Conservation (phyloP, 2,113 vertebrate genomes). For the Burhinus bistriatus region DNA sequence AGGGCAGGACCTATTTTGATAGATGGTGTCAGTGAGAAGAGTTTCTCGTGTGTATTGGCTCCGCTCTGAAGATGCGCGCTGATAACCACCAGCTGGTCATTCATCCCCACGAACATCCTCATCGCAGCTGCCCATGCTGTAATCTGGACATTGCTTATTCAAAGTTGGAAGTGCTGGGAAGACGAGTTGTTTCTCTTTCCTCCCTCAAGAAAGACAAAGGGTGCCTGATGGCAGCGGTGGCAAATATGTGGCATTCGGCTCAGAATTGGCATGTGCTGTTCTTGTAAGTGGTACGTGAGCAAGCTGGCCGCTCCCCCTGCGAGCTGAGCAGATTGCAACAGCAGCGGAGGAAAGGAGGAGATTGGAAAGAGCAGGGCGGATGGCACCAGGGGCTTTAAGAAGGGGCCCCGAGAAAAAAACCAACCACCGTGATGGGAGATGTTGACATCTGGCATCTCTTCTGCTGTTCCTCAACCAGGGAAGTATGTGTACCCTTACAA, state of each 20-base stretch:
- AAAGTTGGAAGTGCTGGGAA: not conserved
- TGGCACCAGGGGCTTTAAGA: not conserved
- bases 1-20: not conserved
- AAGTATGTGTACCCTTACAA: not conserved
- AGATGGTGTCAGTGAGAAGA: not conserved
- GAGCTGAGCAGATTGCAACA: not conserved
- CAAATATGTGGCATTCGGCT: not conserved
- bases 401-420: not conserved
- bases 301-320: not conserved
- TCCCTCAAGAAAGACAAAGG: not conserved
- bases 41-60: accelerated
- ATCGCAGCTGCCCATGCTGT: not conserved
- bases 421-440: not conserved
- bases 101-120: not conserved
- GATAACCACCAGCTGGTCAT: not conserved
- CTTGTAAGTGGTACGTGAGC: accelerated
- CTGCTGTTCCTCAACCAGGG: not conserved
- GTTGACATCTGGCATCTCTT: not conserved
- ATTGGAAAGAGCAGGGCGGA: not conserved
- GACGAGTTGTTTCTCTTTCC: not conserved
- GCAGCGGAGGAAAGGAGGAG: not conserved
- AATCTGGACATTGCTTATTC: not conserved
- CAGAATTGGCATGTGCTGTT: not conserved
- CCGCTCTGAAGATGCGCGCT: not conserved
- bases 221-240: not conserved